A percentile compares a stretch with the other conserved stretches of the same genome.
Conservation (phyloP, 2,113 vertebrate species). For the Cervus canadensis region DNA sequence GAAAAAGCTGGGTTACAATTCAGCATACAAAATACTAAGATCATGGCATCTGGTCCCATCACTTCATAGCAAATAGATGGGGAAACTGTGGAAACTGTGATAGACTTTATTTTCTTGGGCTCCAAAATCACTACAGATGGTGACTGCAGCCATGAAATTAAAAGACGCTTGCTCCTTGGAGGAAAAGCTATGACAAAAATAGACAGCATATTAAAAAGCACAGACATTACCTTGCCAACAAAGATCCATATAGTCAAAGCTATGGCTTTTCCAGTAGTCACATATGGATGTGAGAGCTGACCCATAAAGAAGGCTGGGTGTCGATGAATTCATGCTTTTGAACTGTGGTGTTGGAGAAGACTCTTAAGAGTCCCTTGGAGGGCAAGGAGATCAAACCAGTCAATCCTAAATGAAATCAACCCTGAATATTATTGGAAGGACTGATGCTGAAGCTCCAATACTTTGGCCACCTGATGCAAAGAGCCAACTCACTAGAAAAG, state of each 20-base stretch:
- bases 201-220: neutral
- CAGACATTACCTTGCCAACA: neutral
- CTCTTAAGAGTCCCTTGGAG: neutral
- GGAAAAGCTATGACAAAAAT: neutral
- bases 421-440: neutral
- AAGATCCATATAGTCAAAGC: neutral
- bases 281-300: neutral
- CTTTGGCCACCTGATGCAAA: neutral
- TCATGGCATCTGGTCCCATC: neutral
- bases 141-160: neutral
- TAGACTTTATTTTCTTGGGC: neutral
- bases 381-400: neutral
- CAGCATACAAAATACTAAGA: neutral
- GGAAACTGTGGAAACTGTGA: neutral
- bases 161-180: neutral
- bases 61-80: neutral
- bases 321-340: neutral
- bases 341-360: neutral
- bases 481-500: neutral
- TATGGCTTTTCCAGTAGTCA: neutral
- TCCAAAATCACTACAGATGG: neutral
- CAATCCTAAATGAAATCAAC: neutral
- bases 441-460: neutral
- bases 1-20: neutral
- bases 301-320: neutral